Conservation (phyloP, 2,888 invertebrate species). For the Trichogramma evanescens region DNA sequence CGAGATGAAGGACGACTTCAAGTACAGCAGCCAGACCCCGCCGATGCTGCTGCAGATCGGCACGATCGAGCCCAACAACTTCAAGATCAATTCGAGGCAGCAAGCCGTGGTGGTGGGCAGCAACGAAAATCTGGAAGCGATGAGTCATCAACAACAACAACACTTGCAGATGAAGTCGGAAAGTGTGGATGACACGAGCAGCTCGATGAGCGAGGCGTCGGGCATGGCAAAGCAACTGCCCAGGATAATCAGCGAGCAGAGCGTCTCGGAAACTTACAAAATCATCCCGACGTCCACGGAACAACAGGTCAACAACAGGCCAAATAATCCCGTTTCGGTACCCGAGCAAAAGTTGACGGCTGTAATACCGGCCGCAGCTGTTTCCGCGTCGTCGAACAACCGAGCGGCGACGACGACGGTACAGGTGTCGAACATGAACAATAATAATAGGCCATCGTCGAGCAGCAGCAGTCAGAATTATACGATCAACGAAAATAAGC, state of each 20-base stretch:
- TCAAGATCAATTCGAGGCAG: constrained; percentile 36
- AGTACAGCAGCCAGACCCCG: constrained; percentile 44
- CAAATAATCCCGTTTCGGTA: background rate
- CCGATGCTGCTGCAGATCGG: constrained; percentile 45
- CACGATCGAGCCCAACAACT: constrained; percentile 43
- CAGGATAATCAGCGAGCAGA: constrained; percentile 38
- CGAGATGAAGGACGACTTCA: constrained; percentile 49
- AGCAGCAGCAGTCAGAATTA: background rate
- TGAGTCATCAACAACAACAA: constrained; percentile 2
- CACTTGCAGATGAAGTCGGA: constrained; percentile 17
- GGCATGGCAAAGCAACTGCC: constrained; percentile 32
- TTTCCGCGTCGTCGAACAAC: constrained; percentile 16
- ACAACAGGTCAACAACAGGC: constrained; percentile 6
- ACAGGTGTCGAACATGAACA: constrained; percentile 3
- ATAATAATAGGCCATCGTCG: background rate
- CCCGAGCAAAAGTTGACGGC: constrained; percentile 11
- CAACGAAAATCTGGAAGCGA: constrained; percentile 18
- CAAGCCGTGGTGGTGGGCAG: no score
- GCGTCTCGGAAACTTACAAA: constrained; percentile 39
- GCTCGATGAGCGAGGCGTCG: background rate
- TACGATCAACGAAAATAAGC: constrained; percentile 7
- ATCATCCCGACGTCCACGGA: constrained; percentile 31
- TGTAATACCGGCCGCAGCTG: background rate
- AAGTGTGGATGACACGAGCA: constrained; percentile 8
- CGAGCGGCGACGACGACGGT: constrained; percentile 9